phyloP scores from a whole-genome alignment of 2,113 vertebrate species.

The Nannospalax galili region DNA sequence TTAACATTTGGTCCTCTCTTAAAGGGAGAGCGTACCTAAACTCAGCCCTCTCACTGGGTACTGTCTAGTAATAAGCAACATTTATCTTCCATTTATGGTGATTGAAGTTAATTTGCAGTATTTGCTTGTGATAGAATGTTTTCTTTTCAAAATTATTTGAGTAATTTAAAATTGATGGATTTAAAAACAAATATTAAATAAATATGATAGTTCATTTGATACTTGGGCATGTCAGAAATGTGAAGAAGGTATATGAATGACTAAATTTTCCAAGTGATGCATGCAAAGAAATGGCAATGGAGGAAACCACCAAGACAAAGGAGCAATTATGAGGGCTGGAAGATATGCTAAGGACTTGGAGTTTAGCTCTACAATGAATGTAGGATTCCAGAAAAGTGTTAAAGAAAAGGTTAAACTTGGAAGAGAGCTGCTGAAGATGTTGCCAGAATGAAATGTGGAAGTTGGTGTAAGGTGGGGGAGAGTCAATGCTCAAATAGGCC shows the following conservation, averaged over 20 bases:
- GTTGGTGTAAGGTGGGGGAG: neutral
- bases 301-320: neutral
- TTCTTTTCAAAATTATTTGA: slow-evolving; percentile 33
- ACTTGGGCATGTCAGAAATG: neutral
- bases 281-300: neutral
- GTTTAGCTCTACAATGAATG: neutral
- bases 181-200: neutral
- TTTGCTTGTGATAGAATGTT: slow-evolving; percentile 6
- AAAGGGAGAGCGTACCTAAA: neutral
- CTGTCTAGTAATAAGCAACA: neutral
- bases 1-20: neutral
- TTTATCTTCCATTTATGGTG: neutral
- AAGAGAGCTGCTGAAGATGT: neutral
- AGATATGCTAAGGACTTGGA: neutral
- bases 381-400: neutral
- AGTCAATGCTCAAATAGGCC: neutral
- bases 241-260: neutral
- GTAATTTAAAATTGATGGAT: slow-evolving; percentile 28
- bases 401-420: neutral
- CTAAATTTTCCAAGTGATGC: neutral
- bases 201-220: neutral
- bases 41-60: neutral
- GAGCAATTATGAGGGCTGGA: neutral
- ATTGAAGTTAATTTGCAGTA: neutral
- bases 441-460: neutral